Evolutionary conservation across 2,113 vertebrate species (phyloP), one percentile per base, ranked within the genome.

Genomic region (Bombycilla garrulus): DNA sequence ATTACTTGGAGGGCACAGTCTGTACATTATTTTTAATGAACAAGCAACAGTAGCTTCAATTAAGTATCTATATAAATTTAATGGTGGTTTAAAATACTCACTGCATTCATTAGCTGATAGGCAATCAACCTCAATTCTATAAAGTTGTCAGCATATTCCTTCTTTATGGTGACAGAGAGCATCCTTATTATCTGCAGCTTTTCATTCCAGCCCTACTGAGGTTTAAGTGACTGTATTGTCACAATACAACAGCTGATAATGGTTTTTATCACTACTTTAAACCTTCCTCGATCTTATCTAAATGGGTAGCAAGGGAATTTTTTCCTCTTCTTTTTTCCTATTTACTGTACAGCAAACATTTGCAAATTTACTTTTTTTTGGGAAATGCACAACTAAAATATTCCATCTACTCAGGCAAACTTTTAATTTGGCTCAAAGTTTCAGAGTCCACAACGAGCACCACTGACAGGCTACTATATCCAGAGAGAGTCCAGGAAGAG

Each of bases 11-110:
- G 18, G 56, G 31, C 47, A 70, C 50, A 61, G 36, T 80, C 51
- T 78, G 26, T 92, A 64, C 54, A 64, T 88, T 80, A 81, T 36
- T 92, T 96, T 94, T 93, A 92, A 86, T 81, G 31, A 95, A 31
- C 48, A 88, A 94, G 80, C 42, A 95, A 90, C 65, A 92, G 69
- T 60, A 66, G 21, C 22, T 92, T 81, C 86, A 78, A 81, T 53
- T 97, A 85, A 87, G 56, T 83, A 81, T 66, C 47, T 54, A n/a
- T 92, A 84, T 93, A 78, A 89, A 97, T 72, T 40, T 84, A 85
- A 62, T 50, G 17, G 48, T 95, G 60, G 54, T 92, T 85, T 81
- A 47, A 97, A 96, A 93, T 79, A 82, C 31, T 17, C 40, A 45
- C 44, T 81, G 72, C 44, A 60, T 67, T 95, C 91, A 89, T 93